Conservation (phyloP, 2,113 vertebrate species). For the Willisornis vidua region DNA sequence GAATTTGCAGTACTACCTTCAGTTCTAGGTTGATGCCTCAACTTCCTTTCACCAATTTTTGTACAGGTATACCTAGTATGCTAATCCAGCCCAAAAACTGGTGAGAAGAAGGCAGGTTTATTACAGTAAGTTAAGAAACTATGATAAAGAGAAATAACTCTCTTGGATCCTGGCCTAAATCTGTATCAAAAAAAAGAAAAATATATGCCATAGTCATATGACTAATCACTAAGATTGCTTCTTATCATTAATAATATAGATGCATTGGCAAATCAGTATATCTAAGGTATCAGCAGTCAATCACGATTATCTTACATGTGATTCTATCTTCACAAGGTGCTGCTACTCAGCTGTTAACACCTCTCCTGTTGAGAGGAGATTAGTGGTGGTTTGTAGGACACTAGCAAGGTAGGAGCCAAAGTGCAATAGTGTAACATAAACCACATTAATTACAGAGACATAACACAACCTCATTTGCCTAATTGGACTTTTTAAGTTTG, state of each 20-base stretch:
- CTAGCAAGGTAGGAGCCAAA: neutral
- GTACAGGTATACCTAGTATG: neutral
- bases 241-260: neutral
- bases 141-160: neutral
- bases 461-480: neutral
- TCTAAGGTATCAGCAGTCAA: neutral
- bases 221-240: neutral
- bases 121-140: neutral
- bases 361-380: neutral
- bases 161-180: neutral
- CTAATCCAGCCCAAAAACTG: neutral
- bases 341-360: neutral
- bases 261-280: neutral
- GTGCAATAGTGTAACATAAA: neutral
- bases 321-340: neutral
- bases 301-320: fast-evolving
- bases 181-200: neutral
- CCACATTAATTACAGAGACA: neutral
- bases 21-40: neutral
- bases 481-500: neutral
- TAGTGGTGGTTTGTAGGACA: neutral
- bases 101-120: neutral
- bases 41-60: neutral
- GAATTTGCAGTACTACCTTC: neutral
- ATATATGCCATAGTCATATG: neutral